phyloP scores from a whole-genome alignment of 1,140 invertebrate genomes.

The Portunus trituberculatus region DNA sequence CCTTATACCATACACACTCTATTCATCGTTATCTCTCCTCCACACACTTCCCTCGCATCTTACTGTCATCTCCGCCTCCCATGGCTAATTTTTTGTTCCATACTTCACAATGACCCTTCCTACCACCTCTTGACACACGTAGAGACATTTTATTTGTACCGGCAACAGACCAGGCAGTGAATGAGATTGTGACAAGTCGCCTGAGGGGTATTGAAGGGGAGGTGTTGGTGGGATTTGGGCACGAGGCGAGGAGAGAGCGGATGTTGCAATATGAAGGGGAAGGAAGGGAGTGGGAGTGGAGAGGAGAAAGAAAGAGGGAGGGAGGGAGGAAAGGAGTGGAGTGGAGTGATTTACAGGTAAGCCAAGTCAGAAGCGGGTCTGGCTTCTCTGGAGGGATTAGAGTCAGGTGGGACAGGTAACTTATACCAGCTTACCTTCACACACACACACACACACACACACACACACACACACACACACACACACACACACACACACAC shows the following conservation, averaged over 20 bases:
- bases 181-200: background rate
- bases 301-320: background rate
- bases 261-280: background rate
- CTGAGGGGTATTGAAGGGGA: background rate
- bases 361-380: background rate
- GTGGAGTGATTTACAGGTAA: slow-evolving; percentile 12
- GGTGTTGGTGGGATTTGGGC: background rate
- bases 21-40: too few relatives aligned
- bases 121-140: background rate
- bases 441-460: background rate
- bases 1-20: background rate
- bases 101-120: background rate
- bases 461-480: too few relatives aligned
- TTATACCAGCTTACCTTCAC: slow-evolving; percentile 6
- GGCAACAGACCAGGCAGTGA: background rate
- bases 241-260: background rate
- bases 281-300: background rate
- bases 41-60: too few relatives aligned
- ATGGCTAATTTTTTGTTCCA: too few relatives aligned
- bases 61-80: too few relatives aligned
- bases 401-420: background rate
- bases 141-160: background rate
- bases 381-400: slow-evolving; percentile 1
- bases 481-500: background rate
- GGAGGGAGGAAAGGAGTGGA: background rate